phyloP scores from a whole-genome alignment of 2,888 invertebrate genomes.

The Chalcosyrphus nemorum region DNA sequence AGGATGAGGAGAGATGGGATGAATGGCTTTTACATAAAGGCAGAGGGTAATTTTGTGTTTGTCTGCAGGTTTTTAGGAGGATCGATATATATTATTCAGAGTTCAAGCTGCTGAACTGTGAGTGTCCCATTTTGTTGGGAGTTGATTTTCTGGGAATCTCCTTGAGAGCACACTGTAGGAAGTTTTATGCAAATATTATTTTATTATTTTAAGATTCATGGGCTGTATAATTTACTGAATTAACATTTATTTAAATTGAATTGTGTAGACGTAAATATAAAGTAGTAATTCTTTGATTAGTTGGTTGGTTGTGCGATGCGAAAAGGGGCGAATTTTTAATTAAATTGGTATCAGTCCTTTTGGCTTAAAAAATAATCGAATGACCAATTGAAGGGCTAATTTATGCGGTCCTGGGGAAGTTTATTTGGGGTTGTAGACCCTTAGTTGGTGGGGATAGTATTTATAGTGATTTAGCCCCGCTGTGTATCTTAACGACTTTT shows the following conservation, averaged over 20 bases:
- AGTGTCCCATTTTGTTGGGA: too few species aligned
- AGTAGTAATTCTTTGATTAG: not conserved
- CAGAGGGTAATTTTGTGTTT: conserved; percentile 24
- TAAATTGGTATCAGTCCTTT: not conserved
- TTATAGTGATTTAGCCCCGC: too few species aligned
- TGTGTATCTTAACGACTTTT: too few species aligned
- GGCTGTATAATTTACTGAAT: not conserved
- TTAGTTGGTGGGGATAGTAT: too few species aligned
- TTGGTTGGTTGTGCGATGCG: not conserved
- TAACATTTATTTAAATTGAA: not conserved
- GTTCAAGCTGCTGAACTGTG: conserved; percentile 2
- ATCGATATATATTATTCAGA: conserved; percentile 10
- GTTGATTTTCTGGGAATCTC: not conserved
- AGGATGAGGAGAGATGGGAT: conserved; percentile 24
- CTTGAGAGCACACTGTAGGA: not conserved
- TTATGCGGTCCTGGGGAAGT: too few species aligned
- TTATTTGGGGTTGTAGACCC: too few species aligned
- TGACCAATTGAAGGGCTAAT: too few species aligned
- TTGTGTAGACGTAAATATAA: not conserved
- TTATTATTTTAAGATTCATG: not conserved
- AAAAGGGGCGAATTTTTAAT: not conserved
- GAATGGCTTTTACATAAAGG: conserved; percentile 35
- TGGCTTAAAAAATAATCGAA: too few species aligned
- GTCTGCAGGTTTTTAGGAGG: not conserved
- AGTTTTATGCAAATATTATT: not conserved